Conservation (phyloP, 2,797 vertebrate genomes). For the Eremophila alpestris region DNA sequence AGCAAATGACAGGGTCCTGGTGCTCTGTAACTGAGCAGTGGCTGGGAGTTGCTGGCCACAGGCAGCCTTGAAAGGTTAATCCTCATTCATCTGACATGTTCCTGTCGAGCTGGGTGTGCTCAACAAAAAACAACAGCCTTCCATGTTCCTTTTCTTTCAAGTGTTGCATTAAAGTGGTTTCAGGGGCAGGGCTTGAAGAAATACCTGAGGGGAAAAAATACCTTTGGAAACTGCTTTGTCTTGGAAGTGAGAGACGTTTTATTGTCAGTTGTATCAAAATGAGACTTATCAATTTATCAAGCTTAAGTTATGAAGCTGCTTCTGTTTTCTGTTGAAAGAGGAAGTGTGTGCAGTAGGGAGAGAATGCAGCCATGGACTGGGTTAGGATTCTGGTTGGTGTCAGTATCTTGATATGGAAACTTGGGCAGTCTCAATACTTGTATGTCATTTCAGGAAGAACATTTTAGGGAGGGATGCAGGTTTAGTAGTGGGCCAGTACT, state of each 20-base stretch:
- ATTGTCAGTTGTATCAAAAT: not conserved
- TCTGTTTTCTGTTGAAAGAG: not conserved
- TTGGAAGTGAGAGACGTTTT: not conserved
- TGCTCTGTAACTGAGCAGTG: not conserved
- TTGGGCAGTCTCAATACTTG: fast-evolving
- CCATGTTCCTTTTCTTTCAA: not conserved
- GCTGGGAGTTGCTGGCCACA: not conserved
- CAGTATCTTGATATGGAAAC: not conserved
- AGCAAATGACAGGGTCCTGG: not conserved
- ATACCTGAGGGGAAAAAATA: not conserved
- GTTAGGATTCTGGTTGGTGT: not conserved
- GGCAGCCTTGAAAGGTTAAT: not conserved
- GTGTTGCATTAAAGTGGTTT: not conserved
- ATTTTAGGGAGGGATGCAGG: not conserved
- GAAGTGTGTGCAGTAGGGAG: not conserved
- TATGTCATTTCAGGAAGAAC: not conserved
- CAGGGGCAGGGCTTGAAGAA: not conserved
- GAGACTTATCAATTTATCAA: not conserved
- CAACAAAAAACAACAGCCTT: not conserved
- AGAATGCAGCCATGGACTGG: fast-evolving
- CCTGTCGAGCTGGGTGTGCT: not conserved
- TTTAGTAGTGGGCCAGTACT: not conserved
- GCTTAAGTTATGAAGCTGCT: not conserved
- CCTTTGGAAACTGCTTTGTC: not conserved
- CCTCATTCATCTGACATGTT: fast-evolving